Conservation (phyloP, 2,113 vertebrate genomes). For the Oryzias curvinotus region DNA sequence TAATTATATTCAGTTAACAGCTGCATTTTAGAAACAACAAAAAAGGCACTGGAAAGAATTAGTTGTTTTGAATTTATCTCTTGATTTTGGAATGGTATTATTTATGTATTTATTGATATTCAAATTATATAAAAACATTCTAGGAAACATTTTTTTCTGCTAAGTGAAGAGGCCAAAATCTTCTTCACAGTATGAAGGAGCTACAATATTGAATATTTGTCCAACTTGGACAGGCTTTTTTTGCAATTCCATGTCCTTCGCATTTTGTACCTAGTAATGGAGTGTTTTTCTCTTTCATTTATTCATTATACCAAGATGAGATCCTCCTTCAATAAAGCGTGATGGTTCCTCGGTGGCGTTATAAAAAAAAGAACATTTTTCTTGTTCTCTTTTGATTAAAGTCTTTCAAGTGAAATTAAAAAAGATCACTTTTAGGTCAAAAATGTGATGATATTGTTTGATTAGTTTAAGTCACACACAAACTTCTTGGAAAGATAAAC, state of each 20-base stretch:
- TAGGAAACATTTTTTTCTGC: neutral
- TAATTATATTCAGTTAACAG: too few relatives aligned
- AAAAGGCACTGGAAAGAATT: too few relatives aligned
- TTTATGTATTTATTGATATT: too few relatives aligned
- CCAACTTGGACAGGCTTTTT: neutral
- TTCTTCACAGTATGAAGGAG: neutral
- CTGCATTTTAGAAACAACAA: too few relatives aligned
- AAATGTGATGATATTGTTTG: constrained; percentile 1
- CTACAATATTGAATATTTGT: neutral
- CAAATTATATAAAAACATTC: too few relatives aligned
- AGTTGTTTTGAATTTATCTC: too few relatives aligned
- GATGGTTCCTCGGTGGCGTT: neutral
- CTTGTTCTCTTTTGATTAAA: neutral
- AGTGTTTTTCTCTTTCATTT: neutral
- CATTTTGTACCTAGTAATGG: too few relatives aligned
- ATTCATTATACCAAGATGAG: neutral
- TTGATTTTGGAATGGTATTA: too few relatives aligned
- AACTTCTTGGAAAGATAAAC: neutral
- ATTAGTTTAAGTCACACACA: neutral
- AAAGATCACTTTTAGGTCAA: constrained; percentile 1
- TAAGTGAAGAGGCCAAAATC: constrained; percentile 4
- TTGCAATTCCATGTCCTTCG: neutral
- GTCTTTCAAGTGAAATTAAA: neutral
- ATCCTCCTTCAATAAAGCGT: neutral
- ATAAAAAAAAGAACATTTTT: neutral